Percentiles rank a stretch among this genome's conserved stretches.
These are phyloP conservation scores for Tragulus kanchil DNA, from an alignment of 2,113 vertebrate genomes.

Conservation along the genomic window DNA sequence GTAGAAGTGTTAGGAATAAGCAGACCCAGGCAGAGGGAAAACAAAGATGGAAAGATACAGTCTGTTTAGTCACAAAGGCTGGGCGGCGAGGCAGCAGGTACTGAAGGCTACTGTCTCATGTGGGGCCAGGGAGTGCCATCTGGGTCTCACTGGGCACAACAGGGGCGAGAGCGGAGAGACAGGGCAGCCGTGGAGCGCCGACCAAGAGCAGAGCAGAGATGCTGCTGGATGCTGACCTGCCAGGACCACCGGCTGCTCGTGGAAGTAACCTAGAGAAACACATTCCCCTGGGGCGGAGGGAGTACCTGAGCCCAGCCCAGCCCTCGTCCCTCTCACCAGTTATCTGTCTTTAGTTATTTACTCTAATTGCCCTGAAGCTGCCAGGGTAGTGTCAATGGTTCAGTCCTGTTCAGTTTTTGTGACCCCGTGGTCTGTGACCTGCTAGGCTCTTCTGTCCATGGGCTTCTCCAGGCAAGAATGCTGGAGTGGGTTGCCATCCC, in stretches of 20 bases:
- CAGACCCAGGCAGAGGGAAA: neutral
- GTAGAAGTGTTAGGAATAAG: neutral
- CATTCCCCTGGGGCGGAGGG: fast-evolving
- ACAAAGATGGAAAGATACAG: neutral
- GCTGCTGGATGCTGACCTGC: no score
- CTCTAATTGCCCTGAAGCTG: neutral
- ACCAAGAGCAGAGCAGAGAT: neutral
- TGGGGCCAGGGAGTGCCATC: fast-evolving
- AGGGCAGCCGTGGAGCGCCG: no score
- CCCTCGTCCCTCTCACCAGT: neutral
- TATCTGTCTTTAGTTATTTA: neutral
- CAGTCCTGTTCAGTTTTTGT: no score
- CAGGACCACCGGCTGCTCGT: fast-evolving
- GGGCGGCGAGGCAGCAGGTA: neutral
- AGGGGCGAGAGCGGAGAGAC: fast-evolving
- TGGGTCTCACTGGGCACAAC: fast-evolving
- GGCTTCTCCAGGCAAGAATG: no score
- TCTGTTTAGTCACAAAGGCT: neutral
- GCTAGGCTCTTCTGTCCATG: no score
- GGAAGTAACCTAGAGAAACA: fast-evolving
- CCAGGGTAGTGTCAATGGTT: neutral
- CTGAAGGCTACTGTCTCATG: fast-evolving
- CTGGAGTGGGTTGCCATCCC: no score
- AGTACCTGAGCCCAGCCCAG: fast-evolving
- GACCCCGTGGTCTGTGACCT: no score